A percentile compares a stretch with the other conserved stretches of the same genome.
Conservation (phyloP, 2,113 vertebrate species). For the Microtus pennsylvanicus region DNA sequence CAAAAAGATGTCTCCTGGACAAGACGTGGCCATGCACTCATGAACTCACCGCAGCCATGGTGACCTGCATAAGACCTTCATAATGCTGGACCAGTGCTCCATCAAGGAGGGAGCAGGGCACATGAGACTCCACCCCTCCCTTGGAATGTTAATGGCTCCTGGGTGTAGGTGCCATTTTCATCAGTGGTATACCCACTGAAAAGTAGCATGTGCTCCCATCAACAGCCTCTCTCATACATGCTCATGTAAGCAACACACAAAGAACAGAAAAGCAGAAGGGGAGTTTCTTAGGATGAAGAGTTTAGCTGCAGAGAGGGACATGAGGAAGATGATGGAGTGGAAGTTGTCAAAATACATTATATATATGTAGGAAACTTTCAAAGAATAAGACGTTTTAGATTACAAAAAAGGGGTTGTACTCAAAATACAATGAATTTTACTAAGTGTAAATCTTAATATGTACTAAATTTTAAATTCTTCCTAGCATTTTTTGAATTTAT, state of each 20-base stretch:
- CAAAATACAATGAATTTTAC: conserved; percentile 17
- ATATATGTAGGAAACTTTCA: neutral
- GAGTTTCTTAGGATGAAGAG: neutral
- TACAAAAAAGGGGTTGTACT: neutral
- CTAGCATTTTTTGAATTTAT: neutral
- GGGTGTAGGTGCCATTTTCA: neutral
- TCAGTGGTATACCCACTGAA: neutral
- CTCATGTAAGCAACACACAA: neutral
- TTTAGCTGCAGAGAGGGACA: neutral
- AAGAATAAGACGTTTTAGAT: neutral
- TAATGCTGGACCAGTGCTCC: neutral
- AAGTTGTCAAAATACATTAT: neutral
- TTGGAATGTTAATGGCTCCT: neutral
- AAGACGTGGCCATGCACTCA: neutral
- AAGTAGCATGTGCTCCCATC: neutral
- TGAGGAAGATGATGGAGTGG: neutral
- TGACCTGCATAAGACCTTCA: neutral
- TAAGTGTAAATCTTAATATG: conserved; percentile 25
- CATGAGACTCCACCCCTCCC: neutral
- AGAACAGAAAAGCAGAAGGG: neutral
- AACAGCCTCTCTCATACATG: neutral
- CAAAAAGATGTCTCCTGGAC: neutral
- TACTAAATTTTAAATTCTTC: neutral
- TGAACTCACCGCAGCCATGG: neutral
- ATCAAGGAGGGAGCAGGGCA: neutral